Base-by-base conservation (phyloP, 2,113 vertebrate genomes). In the Ondatra zibethicus region DNA sequence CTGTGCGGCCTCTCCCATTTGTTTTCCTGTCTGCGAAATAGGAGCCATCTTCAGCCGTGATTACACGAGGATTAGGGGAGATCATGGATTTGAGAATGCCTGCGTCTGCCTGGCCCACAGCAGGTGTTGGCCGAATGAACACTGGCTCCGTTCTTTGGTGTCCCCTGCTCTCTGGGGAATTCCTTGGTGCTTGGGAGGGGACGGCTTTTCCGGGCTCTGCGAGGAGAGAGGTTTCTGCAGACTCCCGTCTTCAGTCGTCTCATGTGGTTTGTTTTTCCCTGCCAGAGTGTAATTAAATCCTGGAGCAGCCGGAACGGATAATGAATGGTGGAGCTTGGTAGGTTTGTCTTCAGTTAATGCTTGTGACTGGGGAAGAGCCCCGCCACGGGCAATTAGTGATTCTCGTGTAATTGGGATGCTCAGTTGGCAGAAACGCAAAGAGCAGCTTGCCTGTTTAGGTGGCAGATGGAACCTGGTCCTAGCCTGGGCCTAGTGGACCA, bases 221-320 rank as follows among this genome's bases (percentile, higher is more conserved):
- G 50, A 75, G 73, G 75, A 58, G 66, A 33, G 47, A 27, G 70
- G 21, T 84, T 84, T 93, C 19, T 7, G 12, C 76, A 31, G 73
- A 88, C 78, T 73, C 27, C 0, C 65, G 29, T 76, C 80, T 73
- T 87, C 17, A 0, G 36, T 81, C 39, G 25, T 68, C 92, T 47
- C 85, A 2, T 73, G 84, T 8, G 76, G 75, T 73, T 94, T 85
- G 80, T 75, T 97, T 4, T 85, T 88, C 95, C 33, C 97, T 97
- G 97, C 95, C 97, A 96, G 97, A 65, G 29, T 63, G 33, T 91
- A 97, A 97, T 98, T 97, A 97, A 98, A 96, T 96, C 85, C 36
- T 92, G 85, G 93, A 96, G 72, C 61, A 21, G 75, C 23, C 13
- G 95, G 82, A 92, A 70, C 19, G 82, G 94, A 97, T 97, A 97